Conservation (phyloP, 2,888 invertebrate species). For the Diaprepes abbreviatus region DNA sequence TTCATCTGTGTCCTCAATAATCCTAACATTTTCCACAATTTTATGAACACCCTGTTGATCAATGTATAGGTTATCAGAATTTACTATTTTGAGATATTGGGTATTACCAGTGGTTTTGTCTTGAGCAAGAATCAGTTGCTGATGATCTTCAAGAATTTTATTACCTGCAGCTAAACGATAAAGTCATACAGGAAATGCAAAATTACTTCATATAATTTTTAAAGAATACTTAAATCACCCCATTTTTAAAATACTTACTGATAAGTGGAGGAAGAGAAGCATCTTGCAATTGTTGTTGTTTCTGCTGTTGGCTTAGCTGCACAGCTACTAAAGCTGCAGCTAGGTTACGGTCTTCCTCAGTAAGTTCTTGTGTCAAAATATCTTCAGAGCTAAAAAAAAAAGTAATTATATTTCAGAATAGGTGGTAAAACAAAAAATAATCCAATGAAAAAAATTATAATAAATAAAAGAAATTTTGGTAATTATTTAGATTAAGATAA, state of each 20-base stretch:
- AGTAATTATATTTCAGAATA: too few species aligned
- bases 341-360: conserved; percentile 74
- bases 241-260: conserved; percentile 35
- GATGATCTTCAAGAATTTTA: conserved; percentile 58
- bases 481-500: too few species aligned
- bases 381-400: conserved; percentile 61
- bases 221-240: neutral
- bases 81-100: conserved; percentile 64
- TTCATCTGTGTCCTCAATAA: conserved; percentile 40
- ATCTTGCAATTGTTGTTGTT: conserved; percentile 70
- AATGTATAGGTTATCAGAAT: conserved; percentile 62
- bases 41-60: conserved; percentile 58
- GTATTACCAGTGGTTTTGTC: conserved; percentile 56
- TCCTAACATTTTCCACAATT: conserved; percentile 54
- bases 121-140: conserved; percentile 61
- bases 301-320: conserved; percentile 74
- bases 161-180: conserved; percentile 52
- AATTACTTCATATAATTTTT: neutral
- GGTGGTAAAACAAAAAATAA: too few species aligned
- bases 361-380: conserved; percentile 67
- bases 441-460: too few species aligned
- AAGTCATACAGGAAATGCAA: neutral
- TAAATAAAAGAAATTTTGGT: too few species aligned
- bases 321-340: conserved; percentile 76
- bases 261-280: conserved; percentile 55